phyloP scores from a whole-genome alignment of 1,140 invertebrate species.

The Listronotus oregonensis region DNA sequence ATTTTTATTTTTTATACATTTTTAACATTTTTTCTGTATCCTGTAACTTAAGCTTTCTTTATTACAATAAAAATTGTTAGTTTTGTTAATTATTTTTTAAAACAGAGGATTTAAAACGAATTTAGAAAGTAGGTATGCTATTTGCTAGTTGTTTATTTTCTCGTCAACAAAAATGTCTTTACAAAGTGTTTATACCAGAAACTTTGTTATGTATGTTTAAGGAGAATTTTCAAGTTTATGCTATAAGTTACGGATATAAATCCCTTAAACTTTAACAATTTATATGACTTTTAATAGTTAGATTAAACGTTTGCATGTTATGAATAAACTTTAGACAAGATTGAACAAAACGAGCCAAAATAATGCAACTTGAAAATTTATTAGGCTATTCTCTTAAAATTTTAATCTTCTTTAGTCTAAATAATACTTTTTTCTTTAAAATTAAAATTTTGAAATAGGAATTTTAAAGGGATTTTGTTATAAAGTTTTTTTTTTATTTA shows the following conservation, averaged over 20 bases:
- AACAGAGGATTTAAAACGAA: too few species aligned
- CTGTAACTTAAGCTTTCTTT: too few species aligned
- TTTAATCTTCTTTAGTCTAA: slow-evolving; percentile 19
- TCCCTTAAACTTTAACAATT: slow-evolving; percentile 32
- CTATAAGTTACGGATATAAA: slow-evolving; percentile 21
- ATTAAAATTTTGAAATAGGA: slow-evolving; percentile 17
- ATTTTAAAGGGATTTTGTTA: too few species aligned
- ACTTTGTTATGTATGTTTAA: slow-evolving; percentile 21
- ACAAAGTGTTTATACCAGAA: slow-evolving; percentile 17
- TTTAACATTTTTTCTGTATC: too few species aligned
- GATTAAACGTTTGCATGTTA: slow-evolving; percentile 32
- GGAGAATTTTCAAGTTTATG: slow-evolving; percentile 15
- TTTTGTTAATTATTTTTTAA: too few species aligned
- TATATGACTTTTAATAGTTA: slow-evolving; percentile 28
- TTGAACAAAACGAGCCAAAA: slow-evolving; percentile 24
- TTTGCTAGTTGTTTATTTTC: too few species aligned
- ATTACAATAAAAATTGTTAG: too few species aligned
- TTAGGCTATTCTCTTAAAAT: slow-evolving; percentile 20
- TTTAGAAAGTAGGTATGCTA: too few species aligned
- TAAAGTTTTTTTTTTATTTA: too few species aligned
- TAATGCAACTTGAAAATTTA: slow-evolving; percentile 27
- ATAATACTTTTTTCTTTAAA: slow-evolving; percentile 13
- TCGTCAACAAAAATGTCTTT: too few species aligned
- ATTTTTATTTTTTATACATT: too few species aligned
- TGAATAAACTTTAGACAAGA: slow-evolving; percentile 29